Percentiles rank a stretch among this genome's conserved stretches.
These are phyloP conservation scores for Myopa testacea DNA, from an alignment of 2,888 invertebrate genomes.

Conservation along the genomic window DNA sequence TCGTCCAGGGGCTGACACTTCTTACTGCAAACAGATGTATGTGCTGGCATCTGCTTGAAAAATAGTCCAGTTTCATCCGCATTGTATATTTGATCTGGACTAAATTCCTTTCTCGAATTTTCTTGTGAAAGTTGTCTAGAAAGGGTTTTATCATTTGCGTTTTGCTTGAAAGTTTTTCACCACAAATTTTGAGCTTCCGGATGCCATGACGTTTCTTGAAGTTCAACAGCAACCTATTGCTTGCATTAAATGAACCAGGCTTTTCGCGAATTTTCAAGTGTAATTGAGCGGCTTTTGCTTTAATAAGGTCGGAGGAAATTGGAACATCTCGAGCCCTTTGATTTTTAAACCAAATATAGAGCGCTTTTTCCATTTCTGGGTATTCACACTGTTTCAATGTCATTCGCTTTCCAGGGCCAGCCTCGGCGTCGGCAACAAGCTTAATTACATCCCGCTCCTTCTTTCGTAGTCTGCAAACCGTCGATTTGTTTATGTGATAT, in stretches of 20 bases:
- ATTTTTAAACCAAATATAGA: conserved; percentile 34
- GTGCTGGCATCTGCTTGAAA: not conserved
- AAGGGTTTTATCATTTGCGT: not conserved
- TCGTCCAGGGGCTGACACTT: not conserved
- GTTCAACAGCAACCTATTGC: not conserved
- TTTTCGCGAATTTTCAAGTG: conserved; percentile 5
- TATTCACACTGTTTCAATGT: conserved; percentile 34
- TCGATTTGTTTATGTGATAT: conserved; percentile 3
- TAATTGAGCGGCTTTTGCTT: not conserved
- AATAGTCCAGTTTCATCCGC: not conserved
- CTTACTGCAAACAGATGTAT: not conserved
- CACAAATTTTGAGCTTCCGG: conserved; percentile 7
- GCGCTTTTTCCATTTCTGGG: conserved; percentile 33
- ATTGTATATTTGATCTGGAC: not conserved
- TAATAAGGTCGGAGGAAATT: not conserved
- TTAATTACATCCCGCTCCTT: not conserved
- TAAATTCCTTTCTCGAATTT: not conserved
- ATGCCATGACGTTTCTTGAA: conserved; percentile 1
- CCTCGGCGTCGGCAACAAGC: conserved; percentile 1
- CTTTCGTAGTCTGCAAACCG: not conserved
- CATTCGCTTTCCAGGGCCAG: conserved; percentile 26
- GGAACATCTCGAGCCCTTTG: conserved; percentile 17
- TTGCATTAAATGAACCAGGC: not conserved
- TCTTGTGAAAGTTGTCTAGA: not conserved
- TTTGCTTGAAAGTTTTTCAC: conserved; percentile 16